Evolutionary conservation across 2,113 vertebrate species (phyloP).

Genomic region (Helogale parvula): DNA sequence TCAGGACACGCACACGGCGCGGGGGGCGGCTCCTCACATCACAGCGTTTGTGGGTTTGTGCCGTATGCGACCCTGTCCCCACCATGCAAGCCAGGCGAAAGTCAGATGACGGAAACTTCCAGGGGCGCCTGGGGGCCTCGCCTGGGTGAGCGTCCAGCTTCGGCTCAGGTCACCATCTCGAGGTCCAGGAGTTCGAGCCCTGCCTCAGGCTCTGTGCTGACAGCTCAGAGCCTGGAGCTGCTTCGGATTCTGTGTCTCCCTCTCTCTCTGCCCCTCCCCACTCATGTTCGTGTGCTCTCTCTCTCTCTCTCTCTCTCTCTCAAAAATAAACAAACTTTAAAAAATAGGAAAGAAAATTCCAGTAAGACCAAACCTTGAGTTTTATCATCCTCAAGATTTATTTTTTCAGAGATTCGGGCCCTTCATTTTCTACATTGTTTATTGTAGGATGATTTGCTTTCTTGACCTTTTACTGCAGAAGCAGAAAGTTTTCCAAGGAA

Average conservation of each 20-base stretch:
- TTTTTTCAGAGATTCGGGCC: not conserved
- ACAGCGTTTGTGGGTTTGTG: accelerated
- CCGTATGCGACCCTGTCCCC: accelerated
- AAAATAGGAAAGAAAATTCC: not conserved
- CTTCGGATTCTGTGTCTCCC: too few species aligned
- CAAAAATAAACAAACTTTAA: too few species aligned
- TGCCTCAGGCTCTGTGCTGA: too few species aligned
- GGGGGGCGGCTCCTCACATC: accelerated
- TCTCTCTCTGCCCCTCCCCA: too few species aligned
- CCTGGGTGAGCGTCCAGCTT: too few species aligned
- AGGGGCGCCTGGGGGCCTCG: too few species aligned
- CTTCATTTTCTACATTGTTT: not conserved
- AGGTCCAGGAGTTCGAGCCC: too few species aligned
- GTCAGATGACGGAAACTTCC: not conserved
- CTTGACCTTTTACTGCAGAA: not conserved
- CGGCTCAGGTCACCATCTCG: too few species aligned
- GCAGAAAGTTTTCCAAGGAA: not conserved
- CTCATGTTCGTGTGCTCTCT: too few species aligned
- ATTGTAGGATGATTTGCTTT: not conserved
- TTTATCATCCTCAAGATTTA: not conserved
- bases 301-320: too few species aligned
- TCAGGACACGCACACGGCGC: accelerated
- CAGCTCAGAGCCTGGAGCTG: too few species aligned
- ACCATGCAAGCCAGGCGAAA: not conserved
- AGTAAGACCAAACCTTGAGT: accelerated